These are phyloP conservation scores for Silurus asotus DNA, from an alignment of 2,113 vertebrate genomes.

Conservation along the genomic window DNA sequence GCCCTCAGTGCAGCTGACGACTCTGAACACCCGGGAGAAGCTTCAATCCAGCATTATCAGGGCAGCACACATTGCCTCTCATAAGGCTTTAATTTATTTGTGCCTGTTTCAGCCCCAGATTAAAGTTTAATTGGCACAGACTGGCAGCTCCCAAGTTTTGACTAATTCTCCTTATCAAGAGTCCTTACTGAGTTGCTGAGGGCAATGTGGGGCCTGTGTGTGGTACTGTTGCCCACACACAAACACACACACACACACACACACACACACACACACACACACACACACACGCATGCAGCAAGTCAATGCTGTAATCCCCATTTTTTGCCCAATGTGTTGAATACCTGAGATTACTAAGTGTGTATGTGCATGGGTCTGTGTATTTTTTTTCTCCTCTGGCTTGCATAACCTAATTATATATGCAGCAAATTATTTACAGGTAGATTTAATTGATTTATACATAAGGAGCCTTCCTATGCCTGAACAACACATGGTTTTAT, in stretches of 20 bases:
- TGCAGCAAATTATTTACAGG: conserved; percentile 65
- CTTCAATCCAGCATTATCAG: conserved; percentile 81
- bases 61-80: conserved; percentile 78
- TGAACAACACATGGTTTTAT: neutral
- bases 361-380: conserved; percentile 51
- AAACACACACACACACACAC: conserved; percentile 52
- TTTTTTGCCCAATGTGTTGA: conserved; percentile 65
- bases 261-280: conserved; percentile 42
- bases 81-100: conserved; percentile 84
- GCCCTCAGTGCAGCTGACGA: conserved; percentile 57
- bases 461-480: conserved; percentile 43
- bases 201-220: conserved; percentile 75
- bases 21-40: conserved; percentile 69
- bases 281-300: conserved; percentile 43
- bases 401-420: conserved; percentile 67
- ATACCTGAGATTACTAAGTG: conserved; percentile 63
- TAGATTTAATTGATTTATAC: conserved; percentile 68
- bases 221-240: conserved; percentile 61
- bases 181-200: conserved; percentile 79
- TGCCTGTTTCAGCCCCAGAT: conserved; percentile 83
- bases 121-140: conserved; percentile 83
- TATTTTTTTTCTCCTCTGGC: conserved; percentile 57
- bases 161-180: conserved; percentile 83
- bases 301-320: conserved; percentile 64
- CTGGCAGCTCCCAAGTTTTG: conserved; percentile 83